Percentiles rank a stretch among this genome's conserved stretches.
phyloP scores from a whole-genome alignment of 2,888 invertebrate genomes.

The Cataglyphis rosenhaueri region DNA sequence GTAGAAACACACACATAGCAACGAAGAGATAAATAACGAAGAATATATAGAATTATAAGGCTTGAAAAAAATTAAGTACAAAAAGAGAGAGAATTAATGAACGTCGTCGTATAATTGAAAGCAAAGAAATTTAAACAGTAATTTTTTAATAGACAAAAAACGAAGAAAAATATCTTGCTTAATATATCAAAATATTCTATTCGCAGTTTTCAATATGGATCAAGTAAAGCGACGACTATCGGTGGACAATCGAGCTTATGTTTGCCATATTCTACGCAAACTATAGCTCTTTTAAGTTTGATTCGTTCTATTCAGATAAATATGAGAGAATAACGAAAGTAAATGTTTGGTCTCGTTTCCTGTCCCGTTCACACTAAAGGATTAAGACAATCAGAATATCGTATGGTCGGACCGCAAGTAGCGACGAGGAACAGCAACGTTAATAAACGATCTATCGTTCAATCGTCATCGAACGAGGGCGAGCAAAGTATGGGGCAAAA shows the following conservation, averaged over 20 bases:
- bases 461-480: constrained; percentile 59
- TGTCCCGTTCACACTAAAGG: constrained; percentile 35
- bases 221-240: constrained; percentile 34
- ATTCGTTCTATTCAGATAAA: constrained; percentile 49
- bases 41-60: background rate
- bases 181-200: constrained; percentile 13
- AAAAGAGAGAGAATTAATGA: background rate
- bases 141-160: constrained; percentile 32
- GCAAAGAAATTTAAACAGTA: background rate
- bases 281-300: constrained; percentile 50
- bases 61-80: background rate
- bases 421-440: constrained; percentile 36
- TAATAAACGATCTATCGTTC: constrained; percentile 68
- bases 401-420: background rate
- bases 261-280: constrained; percentile 50
- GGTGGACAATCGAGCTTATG: constrained; percentile 41
- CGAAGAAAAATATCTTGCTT: background rate
- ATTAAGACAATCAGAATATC: constrained; percentile 46
- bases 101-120: background rate
- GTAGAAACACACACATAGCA: background rate
- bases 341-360: constrained; percentile 47
- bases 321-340: constrained; percentile 45
- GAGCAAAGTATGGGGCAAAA: constrained; percentile 62
- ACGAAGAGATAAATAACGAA: background rate
- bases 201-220: constrained; percentile 16